These are phyloP conservation scores for Lasioglossum morio DNA, from an alignment of 2,888 invertebrate species.

Conservation along the genomic window DNA sequence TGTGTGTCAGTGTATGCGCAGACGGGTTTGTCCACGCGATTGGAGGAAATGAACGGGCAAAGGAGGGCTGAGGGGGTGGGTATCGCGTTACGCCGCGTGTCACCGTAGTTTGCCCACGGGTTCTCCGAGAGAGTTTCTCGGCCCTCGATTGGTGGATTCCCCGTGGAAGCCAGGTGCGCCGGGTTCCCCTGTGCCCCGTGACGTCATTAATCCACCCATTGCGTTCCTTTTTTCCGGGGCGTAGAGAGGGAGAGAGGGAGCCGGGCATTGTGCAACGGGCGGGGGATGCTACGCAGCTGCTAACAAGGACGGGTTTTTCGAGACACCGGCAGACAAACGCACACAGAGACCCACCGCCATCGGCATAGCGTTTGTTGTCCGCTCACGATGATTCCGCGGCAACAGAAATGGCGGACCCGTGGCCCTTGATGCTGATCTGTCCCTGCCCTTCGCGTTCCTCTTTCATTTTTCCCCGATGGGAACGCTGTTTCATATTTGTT, in stretches of 20 bases:
- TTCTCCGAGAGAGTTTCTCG: slow-evolving; percentile 53
- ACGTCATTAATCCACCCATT: slow-evolving; percentile 84
- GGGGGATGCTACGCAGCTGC: slow-evolving; percentile 73
- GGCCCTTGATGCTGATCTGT: slow-evolving; percentile 58
- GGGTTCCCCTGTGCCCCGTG: slow-evolving; percentile 74
- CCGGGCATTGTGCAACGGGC: slow-evolving; percentile 2
- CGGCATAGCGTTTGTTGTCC: slow-evolving; percentile 22
- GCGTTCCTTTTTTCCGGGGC: slow-evolving; percentile 68
- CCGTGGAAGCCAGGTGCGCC: slow-evolving; percentile 81
- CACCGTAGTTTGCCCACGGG: slow-evolving; percentile 56
- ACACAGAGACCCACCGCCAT: neutral
- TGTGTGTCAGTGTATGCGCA: neutral
- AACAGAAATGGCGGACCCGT: slow-evolving; percentile 68
- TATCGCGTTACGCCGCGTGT: slow-evolving; percentile 50
- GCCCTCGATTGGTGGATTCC: slow-evolving; percentile 76
- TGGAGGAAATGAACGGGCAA: slow-evolving; percentile 33
- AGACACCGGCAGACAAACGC: slow-evolving; percentile 34
- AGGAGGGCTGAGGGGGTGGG: slow-evolving; percentile 34
- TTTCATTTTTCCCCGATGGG: slow-evolving; percentile 29
- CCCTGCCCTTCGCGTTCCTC: slow-evolving; percentile 25
- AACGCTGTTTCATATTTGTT: neutral
- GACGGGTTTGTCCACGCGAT: slow-evolving; percentile 39
- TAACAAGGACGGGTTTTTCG: slow-evolving; percentile 79
- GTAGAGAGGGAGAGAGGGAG: slow-evolving; percentile 42
- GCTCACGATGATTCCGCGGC: slow-evolving; percentile 52